phyloP scores from a whole-genome alignment of 2,113 vertebrate species.

The Syngnathus typhle region DNA sequence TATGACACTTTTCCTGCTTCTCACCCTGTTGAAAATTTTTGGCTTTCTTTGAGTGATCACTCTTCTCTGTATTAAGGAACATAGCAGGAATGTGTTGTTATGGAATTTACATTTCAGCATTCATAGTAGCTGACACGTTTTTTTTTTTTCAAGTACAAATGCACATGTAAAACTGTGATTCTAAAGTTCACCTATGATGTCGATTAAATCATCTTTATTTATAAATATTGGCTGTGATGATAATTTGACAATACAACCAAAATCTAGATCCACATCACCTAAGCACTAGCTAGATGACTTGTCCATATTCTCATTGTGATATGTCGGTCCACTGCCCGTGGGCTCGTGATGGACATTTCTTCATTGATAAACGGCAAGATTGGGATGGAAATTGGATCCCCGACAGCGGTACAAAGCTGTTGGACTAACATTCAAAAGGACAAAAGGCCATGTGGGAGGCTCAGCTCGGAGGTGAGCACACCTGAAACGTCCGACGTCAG shows the following conservation, averaged over 20 bases:
- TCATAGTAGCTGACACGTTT: conserved; percentile 10
- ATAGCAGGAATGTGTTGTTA: conserved; percentile 12
- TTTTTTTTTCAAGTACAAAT: conserved; percentile 28
- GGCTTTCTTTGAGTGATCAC: conserved; percentile 17
- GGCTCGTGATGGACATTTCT: conserved; percentile 34
- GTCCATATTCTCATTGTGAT: conserved; percentile 28
- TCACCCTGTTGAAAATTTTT: conserved; percentile 16
- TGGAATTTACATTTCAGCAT: conserved; percentile 11
- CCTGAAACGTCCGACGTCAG: conserved; percentile 36
- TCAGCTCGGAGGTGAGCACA: conserved; percentile 13
- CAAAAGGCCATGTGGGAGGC: conserved; percentile 25
- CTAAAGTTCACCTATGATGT: conserved; percentile 8
- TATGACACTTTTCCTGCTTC: conserved; percentile 17
- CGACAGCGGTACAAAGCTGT: conserved; percentile 1
- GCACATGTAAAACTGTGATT: conserved; percentile 18
- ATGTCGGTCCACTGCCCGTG: conserved; percentile 20
- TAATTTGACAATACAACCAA: conserved; percentile 22
- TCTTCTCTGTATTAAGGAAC: conserved; percentile 3
- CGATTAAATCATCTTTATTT: conserved; percentile 13
- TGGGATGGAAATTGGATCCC: conserved; percentile 5
- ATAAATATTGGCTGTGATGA: conserved; percentile 29
- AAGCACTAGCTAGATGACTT: conserved; percentile 21
- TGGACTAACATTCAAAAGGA: conserved; percentile 31
- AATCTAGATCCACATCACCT: conserved; percentile 26
- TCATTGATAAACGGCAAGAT: conserved; percentile 3